phyloP scores from a whole-genome alignment of 92 coral and sea anemone genomes.

The Metridium senile region DNA sequence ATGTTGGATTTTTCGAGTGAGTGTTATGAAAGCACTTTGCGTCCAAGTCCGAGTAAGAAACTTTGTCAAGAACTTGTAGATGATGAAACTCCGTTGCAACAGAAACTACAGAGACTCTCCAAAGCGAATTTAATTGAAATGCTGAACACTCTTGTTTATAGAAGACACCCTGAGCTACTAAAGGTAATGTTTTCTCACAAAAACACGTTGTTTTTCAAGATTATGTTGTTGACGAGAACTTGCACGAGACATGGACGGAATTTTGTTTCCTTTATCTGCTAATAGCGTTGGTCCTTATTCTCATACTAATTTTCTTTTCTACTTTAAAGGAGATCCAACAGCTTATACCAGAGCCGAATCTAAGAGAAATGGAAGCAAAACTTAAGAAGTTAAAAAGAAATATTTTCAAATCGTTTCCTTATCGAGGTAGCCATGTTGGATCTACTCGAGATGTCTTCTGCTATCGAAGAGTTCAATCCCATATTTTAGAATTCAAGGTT shows the following conservation, averaged over 20 bases:
- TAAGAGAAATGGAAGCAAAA: conserved; percentile 61
- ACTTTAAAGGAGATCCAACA: conserved; percentile 55
- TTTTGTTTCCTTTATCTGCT: too few relatives aligned
- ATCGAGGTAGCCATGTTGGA: conserved; percentile 58
- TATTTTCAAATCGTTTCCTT: conserved; percentile 75
- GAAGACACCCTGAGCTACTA: conserved; percentile 68
- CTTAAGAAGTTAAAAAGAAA: conserved; percentile 58
- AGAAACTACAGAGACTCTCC: conserved; percentile 60
- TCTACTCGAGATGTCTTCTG: conserved; percentile 73
- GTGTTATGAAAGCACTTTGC: conserved; percentile 5
- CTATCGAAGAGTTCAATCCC: conserved; percentile 73
- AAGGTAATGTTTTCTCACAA: conserved; percentile 35
- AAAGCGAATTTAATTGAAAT: conserved; percentile 66
- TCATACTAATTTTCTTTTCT: conserved; percentile 2
- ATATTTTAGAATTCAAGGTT: conserved; percentile 75
- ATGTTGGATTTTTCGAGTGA: conserved; percentile 13
- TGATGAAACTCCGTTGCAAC: conserved; percentile 35
- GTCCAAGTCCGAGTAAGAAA: conserved; percentile 44
- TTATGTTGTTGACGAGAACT: too few relatives aligned
- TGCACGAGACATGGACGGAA: too few relatives aligned
- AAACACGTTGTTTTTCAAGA: not conserved
- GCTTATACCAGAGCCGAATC: conserved; percentile 78
- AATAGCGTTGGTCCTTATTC: too few relatives aligned
- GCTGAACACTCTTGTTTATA: conserved; percentile 44
- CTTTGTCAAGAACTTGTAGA: conserved; percentile 33